Evolutionary conservation across 2,797 vertebrate genomes (phyloP), one percentile per base, ranked within the genome.

Genomic region (Pseudotriccus pelzelni): DNA sequence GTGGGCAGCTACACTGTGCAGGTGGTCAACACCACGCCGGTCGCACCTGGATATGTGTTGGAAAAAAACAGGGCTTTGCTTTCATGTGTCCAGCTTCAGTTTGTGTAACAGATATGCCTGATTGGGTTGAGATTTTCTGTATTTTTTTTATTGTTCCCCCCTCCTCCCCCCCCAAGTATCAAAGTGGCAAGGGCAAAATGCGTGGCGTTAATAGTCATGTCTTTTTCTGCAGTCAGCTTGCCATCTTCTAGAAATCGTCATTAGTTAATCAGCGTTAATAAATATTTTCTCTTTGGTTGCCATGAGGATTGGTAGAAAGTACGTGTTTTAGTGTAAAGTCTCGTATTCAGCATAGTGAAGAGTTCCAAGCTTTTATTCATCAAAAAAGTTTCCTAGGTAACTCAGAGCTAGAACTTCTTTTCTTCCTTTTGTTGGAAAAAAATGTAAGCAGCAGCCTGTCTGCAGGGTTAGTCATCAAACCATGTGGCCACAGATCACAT

Each of bases 1-100:
- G 98, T 99, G 82, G 99, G 98, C 96, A 98, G 98, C 98, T 99
- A 99, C 97, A 99, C 99, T 0, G 99, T 99, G 78, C 99, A 99
- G 99, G 99, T 99, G 73, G n/a, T 59, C 70, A 22, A 3, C 0
- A 53, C 4, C 5, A 32, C 14, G 8, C 8, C 0, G 8, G 22
- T 56, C 64, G 32, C 2, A 1, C 36, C 41, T 56, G 23, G 37
- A 28, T 23, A 6, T 2, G 17, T 20, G 58, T 3, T 6, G 1
- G 6, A 24, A 63, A n/a, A 32, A 27, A 30, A 27, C 28, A 52
- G 3, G 3, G 52, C 52, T 94, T 59, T 43, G 30, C 64, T 81
- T 87, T 41, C 44, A 3, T 43, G 37, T 46, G n/a, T 55, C 14
- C 49, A 22, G 17, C 37, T 37, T 37, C n/a, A 25, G 0, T 50